phyloP scores from a whole-genome alignment of 2,797 vertebrate genomes.

The Sarcophilus harrisii region DNA sequence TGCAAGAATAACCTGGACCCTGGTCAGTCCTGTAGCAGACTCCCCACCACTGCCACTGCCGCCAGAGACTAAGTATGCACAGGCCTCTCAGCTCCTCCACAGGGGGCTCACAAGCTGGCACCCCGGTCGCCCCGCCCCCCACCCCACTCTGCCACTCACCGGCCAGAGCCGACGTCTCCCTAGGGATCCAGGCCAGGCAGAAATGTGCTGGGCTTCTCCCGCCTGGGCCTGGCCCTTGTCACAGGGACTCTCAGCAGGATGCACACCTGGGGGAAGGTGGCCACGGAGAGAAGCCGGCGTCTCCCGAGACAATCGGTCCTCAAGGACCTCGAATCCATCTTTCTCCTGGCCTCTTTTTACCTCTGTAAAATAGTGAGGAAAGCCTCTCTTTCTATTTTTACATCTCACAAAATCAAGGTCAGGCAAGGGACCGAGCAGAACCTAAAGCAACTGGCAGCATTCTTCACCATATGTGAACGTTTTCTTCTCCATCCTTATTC shows the following conservation, averaged over 20 bases:
- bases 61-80: not conserved
- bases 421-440: not conserved
- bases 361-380: not conserved
- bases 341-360: not conserved
- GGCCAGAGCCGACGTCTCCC: not conserved
- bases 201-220: constrained; percentile 15
- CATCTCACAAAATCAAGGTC: not conserved
- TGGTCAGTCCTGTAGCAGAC: constrained; percentile 25
- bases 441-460: not conserved
- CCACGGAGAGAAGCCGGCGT: constrained; percentile 8
- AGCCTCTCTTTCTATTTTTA: not conserved
- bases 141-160: not conserved
- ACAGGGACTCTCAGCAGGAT: constrained; percentile 10
- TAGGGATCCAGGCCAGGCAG: constrained; percentile 5
- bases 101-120: not conserved
- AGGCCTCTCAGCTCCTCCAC: not conserved
- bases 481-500: constrained; percentile 5
- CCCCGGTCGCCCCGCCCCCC: not conserved
- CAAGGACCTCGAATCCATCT: not conserved
- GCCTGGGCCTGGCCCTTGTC: not conserved
- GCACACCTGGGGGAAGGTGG: not conserved
- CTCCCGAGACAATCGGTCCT: not conserved
- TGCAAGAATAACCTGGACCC: constrained; percentile 23
- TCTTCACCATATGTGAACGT: not conserved
- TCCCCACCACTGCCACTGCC: constrained; percentile 9